These are phyloP conservation scores for Dendrocincla tyrannina DNA, from an alignment of 2,797 vertebrate genomes.

Conservation along the genomic window DNA sequence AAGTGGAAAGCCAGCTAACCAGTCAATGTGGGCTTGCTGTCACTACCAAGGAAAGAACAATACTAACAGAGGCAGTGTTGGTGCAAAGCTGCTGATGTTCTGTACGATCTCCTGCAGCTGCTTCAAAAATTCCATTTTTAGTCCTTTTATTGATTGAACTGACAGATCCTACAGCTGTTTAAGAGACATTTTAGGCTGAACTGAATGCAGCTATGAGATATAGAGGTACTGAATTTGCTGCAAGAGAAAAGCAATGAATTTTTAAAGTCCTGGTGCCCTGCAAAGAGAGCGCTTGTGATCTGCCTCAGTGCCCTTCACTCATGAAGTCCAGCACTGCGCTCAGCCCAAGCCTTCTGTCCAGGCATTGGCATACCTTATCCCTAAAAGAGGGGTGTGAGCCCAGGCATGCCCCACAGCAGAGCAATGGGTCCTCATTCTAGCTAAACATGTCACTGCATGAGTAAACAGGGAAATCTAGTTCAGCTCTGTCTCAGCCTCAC, in stretches of 20 bases:
- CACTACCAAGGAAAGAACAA: neutral
- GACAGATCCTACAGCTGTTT: neutral
- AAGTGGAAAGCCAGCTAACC: neutral
- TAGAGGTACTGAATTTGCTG: neutral
- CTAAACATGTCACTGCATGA: neutral
- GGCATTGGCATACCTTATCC: neutral
- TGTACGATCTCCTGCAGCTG: neutral
- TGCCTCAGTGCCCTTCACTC: neutral
- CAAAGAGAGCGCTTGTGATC: neutral
- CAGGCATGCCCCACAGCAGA: neutral
- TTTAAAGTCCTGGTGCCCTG: neutral
- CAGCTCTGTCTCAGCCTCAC: neutral
- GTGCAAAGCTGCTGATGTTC: neutral
- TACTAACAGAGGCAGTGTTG: neutral
- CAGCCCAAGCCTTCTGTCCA: accelerated
- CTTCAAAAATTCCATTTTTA: neutral
- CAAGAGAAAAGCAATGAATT: neutral
- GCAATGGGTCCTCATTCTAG: accelerated
- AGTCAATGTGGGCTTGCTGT: accelerated
- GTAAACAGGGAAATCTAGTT: neutral
- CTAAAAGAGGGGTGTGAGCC: neutral
- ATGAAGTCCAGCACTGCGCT: neutral
- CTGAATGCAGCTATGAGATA: neutral
- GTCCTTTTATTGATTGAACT: constrained; percentile 20
- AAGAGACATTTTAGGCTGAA: neutral